phyloP scores from a whole-genome alignment of 2,113 vertebrate species.

The Mustela lutreola region DNA sequence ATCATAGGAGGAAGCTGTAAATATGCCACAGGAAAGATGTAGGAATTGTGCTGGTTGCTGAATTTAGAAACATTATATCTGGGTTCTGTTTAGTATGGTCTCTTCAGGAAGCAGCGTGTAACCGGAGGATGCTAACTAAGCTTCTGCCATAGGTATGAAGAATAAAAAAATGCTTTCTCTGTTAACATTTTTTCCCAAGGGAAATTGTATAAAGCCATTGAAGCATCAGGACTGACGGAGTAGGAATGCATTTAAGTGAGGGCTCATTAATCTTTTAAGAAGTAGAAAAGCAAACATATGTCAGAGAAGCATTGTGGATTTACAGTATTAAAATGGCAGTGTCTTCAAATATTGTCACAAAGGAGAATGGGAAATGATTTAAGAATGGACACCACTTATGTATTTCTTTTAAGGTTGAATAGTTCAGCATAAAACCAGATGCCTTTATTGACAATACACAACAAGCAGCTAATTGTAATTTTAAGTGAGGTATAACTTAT shows the following conservation, averaged over 20 bases:
- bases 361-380: conserved; percentile 58
- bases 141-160: background rate
- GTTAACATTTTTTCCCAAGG: conserved; percentile 74
- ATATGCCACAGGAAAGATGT: conserved; percentile 15
- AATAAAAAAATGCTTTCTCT: conserved; percentile 61
- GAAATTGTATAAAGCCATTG: conserved; percentile 66
- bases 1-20: background rate
- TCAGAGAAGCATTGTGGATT: conserved; percentile 60
- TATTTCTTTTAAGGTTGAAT: background rate
- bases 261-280: conserved; percentile 85
- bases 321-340: conserved; percentile 59
- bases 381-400: background rate
- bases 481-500: conserved; percentile 28
- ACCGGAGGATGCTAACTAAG: conserved; percentile 31
- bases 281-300: conserved; percentile 77
- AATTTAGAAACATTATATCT: conserved; percentile 61
- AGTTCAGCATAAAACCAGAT: conserved; percentile 44
- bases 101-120: conserved; percentile 55
- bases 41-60: conserved; percentile 45
- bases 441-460: conserved; percentile 27
- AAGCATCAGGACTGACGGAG: conserved; percentile 73
- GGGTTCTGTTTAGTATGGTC: conserved; percentile 32
- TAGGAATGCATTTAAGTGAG: conserved; percentile 79
- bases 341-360: conserved; percentile 47
- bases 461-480: conserved; percentile 55